A percentile compares a stretch with the other conserved stretches of the same genome.
These are phyloP conservation scores for Centropristis striata DNA, from an alignment of 2,113 vertebrate genomes.

Conservation along the genomic window DNA sequence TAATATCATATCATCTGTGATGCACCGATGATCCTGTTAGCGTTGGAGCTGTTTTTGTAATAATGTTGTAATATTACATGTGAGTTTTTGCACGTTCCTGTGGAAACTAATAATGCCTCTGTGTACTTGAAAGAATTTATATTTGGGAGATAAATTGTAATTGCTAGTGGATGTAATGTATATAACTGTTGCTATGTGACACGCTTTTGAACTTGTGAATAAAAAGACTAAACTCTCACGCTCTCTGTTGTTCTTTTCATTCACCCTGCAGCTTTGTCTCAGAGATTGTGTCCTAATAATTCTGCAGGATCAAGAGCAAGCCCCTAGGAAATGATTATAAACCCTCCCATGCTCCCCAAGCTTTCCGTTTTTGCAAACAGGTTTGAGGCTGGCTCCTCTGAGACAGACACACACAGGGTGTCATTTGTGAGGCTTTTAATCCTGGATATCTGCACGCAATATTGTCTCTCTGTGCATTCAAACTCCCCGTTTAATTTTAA, in stretches of 20 bases:
- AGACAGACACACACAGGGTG: constrained; percentile 20
- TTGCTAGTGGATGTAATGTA: constrained; percentile 45
- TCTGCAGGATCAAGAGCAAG: constrained; percentile 16
- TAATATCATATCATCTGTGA: constrained; percentile 34
- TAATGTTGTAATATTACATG: constrained; percentile 36
- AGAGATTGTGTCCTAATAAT: constrained; percentile 26
- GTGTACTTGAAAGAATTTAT: constrained; percentile 47
- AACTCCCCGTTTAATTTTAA: constrained; percentile 70
- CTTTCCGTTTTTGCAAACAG: constrained; percentile 38
- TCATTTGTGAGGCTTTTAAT: constrained; percentile 52
- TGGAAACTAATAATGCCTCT: constrained; percentile 36
- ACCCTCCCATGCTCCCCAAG: constrained; percentile 1
- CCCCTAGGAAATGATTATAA: constrained; percentile 24
- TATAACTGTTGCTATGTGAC: constrained; percentile 40
- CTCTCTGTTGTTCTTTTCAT: not conserved
- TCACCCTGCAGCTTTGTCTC: constrained; percentile 13
- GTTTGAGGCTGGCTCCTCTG: constrained; percentile 21
- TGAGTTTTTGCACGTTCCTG: constrained; percentile 59
- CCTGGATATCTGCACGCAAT: constrained; percentile 21
- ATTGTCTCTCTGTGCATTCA: constrained; percentile 57
- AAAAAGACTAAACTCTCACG: constrained; percentile 44
- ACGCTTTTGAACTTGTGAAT: constrained; percentile 59
- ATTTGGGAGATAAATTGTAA: constrained; percentile 40
- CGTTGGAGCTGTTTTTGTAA: constrained; percentile 55
- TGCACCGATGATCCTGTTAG: constrained; percentile 31